A percentile compares a stretch with the other conserved stretches of the same genome.
phyloP scores from a whole-genome alignment of 2,113 vertebrate species.

The Pleuronectes platessa region DNA sequence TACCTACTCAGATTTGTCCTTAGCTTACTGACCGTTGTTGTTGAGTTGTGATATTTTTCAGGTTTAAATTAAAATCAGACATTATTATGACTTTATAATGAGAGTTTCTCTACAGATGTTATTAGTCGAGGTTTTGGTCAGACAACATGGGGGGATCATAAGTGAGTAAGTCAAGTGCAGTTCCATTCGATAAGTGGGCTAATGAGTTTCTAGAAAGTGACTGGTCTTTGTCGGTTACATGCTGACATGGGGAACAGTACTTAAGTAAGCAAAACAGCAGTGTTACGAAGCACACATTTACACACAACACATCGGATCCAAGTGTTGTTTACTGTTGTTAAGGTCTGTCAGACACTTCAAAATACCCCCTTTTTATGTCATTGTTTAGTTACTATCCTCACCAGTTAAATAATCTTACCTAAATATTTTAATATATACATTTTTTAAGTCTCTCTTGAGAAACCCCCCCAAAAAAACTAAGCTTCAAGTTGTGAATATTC shows the following conservation, averaged over 20 bases:
- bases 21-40: neutral
- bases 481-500: conserved; percentile 90
- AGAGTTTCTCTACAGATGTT: neutral
- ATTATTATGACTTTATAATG: neutral
- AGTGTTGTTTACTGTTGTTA: conserved; percentile 71
- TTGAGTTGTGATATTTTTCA: too few species aligned
- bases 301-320: conserved; percentile 69
- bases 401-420: conserved; percentile 89
- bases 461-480: conserved; percentile 66
- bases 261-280: conserved; percentile 79
- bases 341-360: conserved; percentile 72
- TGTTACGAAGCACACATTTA: conserved; percentile 78
- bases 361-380: conserved; percentile 76
- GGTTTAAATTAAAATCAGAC: neutral
- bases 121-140: conserved; percentile 10
- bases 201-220: conserved; percentile 51
- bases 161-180: conserved; percentile 8
- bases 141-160: neutral
- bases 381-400: conserved; percentile 82
- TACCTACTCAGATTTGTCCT: conserved; percentile 4
- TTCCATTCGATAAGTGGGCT: conserved; percentile 31
- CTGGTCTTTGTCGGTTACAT: conserved; percentile 67
- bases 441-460: conserved; percentile 90
- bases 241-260: conserved; percentile 80
- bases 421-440: conserved; percentile 88